Conservation (phyloP, 2,797 vertebrate species). For the Falco concolor region DNA sequence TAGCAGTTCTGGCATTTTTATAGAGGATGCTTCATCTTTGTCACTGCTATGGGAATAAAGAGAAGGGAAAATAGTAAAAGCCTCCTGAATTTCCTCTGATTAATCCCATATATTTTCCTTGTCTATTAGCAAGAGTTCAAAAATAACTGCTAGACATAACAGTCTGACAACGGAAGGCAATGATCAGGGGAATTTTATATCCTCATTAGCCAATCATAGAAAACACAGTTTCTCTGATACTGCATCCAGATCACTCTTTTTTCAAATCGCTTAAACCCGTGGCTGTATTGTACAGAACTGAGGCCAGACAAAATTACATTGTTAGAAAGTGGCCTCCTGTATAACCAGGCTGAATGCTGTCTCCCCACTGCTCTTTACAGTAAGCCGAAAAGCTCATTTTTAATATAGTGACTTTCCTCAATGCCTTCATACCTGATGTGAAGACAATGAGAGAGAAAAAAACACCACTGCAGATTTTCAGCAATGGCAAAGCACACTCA, state of each 20-base stretch:
- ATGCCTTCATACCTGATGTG: neutral
- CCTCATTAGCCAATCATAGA: neutral
- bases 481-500: neutral
- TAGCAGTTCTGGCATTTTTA: slow-evolving; percentile 41
- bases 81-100: slow-evolving; percentile 37
- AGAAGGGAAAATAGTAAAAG: slow-evolving; percentile 24
- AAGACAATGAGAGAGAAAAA: neutral
- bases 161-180: slow-evolving; percentile 6
- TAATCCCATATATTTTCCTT: slow-evolving; percentile 31
- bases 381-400: neutral
- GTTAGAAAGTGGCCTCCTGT: neutral
- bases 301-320: neutral
- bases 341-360: neutral
- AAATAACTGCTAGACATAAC: slow-evolving; percentile 59
- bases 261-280: neutral
- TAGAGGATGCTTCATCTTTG: slow-evolving; percentile 23
- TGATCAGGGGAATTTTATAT: neutral
- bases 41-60: slow-evolving; percentile 44
- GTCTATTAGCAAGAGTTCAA: slow-evolving; percentile 41
- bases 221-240: neutral
- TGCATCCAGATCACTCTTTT: neutral
- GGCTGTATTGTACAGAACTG: neutral
- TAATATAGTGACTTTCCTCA: neutral
- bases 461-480: neutral
- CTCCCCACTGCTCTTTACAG: neutral